Conservation (phyloP, 2,888 invertebrate genomes). For the Strigamia maritima region DNA sequence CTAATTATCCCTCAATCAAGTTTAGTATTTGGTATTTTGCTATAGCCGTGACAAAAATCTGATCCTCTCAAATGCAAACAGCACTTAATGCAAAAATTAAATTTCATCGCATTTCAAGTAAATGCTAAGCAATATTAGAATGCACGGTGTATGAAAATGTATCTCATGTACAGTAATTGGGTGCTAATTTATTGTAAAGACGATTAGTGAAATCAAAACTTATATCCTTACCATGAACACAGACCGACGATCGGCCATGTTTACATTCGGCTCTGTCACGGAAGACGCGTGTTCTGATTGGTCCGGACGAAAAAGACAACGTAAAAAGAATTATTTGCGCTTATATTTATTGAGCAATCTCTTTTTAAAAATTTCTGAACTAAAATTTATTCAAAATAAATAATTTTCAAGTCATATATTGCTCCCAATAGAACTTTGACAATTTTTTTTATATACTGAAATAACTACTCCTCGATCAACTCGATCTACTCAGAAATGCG, state of each 20-base stretch:
- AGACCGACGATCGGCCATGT: slow-evolving; percentile 5
- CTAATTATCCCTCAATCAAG: neutral
- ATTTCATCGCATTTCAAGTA: neutral
- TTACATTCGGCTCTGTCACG: slow-evolving; percentile 10
- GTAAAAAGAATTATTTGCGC: neutral
- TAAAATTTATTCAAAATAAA: neutral
- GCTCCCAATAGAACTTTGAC: neutral
- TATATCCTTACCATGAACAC: neutral
- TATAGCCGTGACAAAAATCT: neutral
- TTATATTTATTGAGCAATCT: neutral
- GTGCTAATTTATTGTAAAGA: neutral
- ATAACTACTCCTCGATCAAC: too few relatives aligned
- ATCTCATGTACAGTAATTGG: neutral
- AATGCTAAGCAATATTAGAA: neutral
- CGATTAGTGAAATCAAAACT: neutral
- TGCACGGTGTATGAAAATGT: neutral
- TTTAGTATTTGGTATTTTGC: neutral
- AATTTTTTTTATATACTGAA: neutral
- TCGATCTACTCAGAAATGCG: neutral
- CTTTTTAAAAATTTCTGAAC: neutral
- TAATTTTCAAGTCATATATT: neutral
- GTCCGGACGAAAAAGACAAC: neutral
- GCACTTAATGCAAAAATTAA: neutral
- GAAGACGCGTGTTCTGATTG: neutral
- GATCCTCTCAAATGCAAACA: neutral